Evolutionary conservation across 2,797 vertebrate genomes (phyloP).

Genomic region (Smutsia temminckii): DNA sequence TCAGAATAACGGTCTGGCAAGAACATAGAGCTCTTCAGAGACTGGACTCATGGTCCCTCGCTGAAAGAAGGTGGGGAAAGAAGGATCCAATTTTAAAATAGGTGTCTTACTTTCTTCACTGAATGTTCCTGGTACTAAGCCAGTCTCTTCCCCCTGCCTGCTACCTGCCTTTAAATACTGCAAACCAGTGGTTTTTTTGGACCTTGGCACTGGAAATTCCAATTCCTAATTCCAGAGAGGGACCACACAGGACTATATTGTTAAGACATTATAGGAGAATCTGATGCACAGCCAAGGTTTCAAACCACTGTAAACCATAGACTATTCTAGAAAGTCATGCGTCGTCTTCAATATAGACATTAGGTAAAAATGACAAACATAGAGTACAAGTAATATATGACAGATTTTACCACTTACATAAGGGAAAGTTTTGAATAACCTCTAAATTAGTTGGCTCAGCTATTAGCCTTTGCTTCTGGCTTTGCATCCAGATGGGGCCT

Average conservation of each 20-base stretch:
- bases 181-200: constrained; percentile 46
- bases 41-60: neutral
- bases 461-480: neutral
- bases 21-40: neutral
- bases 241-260: constrained; percentile 52
- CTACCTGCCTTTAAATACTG: constrained; percentile 54
- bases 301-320: neutral
- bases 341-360: neutral
- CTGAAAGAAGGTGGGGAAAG: neutral
- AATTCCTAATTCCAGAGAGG: constrained; percentile 41
- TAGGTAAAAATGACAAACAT: neutral
- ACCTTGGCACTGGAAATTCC: constrained; percentile 65
- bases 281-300: neutral
- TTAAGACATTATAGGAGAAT: neutral
- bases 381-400: neutral
- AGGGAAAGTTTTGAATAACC: neutral
- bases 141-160: constrained; percentile 32
- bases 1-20: constrained; percentile 8
- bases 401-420: neutral
- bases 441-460: neutral
- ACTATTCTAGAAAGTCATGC: neutral
- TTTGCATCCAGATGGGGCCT: neutral
- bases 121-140: constrained; percentile 65
- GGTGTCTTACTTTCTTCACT: neutral
- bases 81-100: constrained; percentile 50